Evolutionary conservation across 1,140 invertebrate genomes (phyloP).

Genomic region (Drosophila kohkoa): DNA sequence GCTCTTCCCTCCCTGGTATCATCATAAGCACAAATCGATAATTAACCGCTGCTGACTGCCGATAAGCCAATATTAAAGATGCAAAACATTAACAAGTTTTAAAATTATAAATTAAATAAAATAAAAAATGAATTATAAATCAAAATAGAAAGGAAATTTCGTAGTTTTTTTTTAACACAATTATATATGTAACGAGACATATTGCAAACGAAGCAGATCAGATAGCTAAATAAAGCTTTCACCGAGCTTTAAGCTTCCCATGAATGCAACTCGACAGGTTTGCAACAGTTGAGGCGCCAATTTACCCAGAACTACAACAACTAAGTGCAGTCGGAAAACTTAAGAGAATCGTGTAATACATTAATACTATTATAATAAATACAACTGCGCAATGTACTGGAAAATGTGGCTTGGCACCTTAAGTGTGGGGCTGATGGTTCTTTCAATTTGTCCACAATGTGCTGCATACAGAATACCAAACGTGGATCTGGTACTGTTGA

Average conservation of each 20-base stretch:
- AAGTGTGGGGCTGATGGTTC: background rate
- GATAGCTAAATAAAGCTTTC: background rate
- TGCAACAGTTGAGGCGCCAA: slow-evolving; percentile 29
- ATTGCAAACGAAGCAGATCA: background rate
- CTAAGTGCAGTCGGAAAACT: slow-evolving; percentile 9
- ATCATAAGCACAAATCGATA: too few relatives aligned
- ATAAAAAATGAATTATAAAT: too few relatives aligned
- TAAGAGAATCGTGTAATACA: slow-evolving; percentile 26
- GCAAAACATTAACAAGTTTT: too few relatives aligned
- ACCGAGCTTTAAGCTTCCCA: slow-evolving; percentile 34
- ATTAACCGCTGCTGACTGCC: too few relatives aligned
- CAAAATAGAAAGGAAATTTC: too few relatives aligned
- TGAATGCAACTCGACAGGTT: slow-evolving; percentile 40
- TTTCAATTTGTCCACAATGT: slow-evolving; percentile 6
- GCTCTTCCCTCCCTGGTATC: too few relatives aligned
- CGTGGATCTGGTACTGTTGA: slow-evolving; percentile 54
- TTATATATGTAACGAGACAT: too few relatives aligned
- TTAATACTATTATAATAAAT: slow-evolving; percentile 23
- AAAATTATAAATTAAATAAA: too few relatives aligned
- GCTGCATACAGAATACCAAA: slow-evolving; percentile 56
- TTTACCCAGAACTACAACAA: slow-evolving; percentile 27
- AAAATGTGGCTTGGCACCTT: slow-evolving; percentile 4
- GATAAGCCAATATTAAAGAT: too few relatives aligned
- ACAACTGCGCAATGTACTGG: slow-evolving; percentile 62
- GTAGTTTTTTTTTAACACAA: too few relatives aligned